phyloP scores from a whole-genome alignment of 2,797 vertebrate genomes.

The Chaetophractus vellerosus region DNA sequence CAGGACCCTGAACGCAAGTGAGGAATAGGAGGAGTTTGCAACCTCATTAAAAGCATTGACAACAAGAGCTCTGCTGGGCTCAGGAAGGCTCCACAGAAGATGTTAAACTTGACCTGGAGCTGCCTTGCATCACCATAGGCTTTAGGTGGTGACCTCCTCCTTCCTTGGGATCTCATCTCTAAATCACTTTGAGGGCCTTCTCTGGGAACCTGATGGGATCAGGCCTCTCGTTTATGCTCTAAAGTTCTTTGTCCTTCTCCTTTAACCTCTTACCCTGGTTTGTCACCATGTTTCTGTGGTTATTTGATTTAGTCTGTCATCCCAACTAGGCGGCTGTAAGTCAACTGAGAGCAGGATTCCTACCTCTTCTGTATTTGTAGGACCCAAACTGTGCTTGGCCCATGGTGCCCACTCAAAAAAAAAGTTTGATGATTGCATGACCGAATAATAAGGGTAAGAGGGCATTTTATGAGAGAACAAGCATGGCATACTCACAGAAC shows the following conservation, averaged over 20 bases:
- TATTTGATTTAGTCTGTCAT: background rate
- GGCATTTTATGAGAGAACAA: background rate
- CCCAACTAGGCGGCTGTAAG: background rate
- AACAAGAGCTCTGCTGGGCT: background rate
- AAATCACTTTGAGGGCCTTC: background rate
- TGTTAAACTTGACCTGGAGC: background rate
- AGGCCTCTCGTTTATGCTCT: background rate
- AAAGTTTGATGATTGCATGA: background rate
- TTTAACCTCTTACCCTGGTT: background rate
- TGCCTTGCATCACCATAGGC: accelerated
- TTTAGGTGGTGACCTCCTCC: background rate
- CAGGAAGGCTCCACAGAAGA: background rate
- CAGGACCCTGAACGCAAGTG: background rate
- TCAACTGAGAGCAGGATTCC: background rate
- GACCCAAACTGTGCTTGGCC: background rate
- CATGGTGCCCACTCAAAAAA: background rate
- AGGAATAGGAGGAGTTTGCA: background rate
- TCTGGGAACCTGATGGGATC: background rate
- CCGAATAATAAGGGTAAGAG: background rate
- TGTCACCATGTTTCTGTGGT: background rate
- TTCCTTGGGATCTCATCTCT: background rate
- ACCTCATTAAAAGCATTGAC: background rate
- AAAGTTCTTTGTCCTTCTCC: background rate
- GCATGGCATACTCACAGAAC: background rate
- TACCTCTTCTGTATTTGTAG: background rate